Percentiles rank a stretch among this genome's conserved stretches.
Evolutionary conservation across 2,113 vertebrate genomes (phyloP).

Genomic region (Elanus axillaris): DNA sequence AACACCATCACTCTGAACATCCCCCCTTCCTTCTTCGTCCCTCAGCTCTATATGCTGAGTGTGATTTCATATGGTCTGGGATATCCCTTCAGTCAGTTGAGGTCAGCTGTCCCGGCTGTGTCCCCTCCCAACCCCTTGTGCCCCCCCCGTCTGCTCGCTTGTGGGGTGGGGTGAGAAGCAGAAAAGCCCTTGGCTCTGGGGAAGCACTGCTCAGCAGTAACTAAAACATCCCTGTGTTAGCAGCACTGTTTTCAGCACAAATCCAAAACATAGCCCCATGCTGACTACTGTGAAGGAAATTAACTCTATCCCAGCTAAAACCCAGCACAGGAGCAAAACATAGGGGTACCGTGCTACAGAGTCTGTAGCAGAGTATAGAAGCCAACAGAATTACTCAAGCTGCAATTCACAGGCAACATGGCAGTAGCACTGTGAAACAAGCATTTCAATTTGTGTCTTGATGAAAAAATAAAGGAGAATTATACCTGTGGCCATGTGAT

Average conservation of each 20-base stretch:
- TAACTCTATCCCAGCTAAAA: not conserved
- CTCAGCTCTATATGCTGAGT: not conserved
- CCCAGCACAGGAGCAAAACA: not conserved
- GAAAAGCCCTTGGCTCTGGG: not conserved
- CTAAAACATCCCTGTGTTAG: rapidly evolving
- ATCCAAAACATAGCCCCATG: not conserved
- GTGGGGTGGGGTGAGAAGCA: not conserved
- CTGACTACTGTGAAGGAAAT: not conserved
- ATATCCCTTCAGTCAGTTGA: not conserved
- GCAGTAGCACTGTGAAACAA: not conserved
- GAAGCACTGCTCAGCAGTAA: not conserved
- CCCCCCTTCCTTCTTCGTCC: not conserved
- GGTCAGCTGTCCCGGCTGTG: not conserved
- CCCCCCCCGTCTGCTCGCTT: not conserved
- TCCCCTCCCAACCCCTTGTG: not conserved
- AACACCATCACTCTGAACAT: rapidly evolving
- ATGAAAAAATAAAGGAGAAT: not conserved
- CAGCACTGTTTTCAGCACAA: not conserved
- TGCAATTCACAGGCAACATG: not conserved
- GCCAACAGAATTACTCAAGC: not conserved
- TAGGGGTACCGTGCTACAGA: not conserved
- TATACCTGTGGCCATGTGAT: not conserved
- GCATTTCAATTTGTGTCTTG: not conserved
- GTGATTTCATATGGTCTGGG: rapidly evolving
- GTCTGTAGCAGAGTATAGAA: not conserved